Evolutionary conservation across 64 coral and sea anemone genomes (phyloP).

Genomic region (Platygyra sinensis): DNA sequence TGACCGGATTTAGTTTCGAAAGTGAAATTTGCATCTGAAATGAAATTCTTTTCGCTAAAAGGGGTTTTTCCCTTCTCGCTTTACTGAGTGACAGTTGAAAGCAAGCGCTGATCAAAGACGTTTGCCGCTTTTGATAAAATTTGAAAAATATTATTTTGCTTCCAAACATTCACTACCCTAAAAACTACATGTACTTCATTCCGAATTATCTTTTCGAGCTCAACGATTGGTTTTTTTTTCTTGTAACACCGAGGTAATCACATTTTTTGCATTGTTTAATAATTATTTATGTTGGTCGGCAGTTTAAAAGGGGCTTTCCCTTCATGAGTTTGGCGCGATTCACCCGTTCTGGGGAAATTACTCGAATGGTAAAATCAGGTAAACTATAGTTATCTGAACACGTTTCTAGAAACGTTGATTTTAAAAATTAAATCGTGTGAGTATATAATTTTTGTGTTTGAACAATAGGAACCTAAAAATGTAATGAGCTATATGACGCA

Average conservation of each 20-base stretch:
- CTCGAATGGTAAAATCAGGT: no score
- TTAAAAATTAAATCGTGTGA: neutral
- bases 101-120: neutral
- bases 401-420: no score
- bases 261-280: neutral
- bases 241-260: neutral
- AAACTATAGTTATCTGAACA: no score
- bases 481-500: neutral
- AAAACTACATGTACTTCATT: neutral
- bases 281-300: neutral
- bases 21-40: constrained; percentile 53
- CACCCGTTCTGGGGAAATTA: neutral
- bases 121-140: neutral
- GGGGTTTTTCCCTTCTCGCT: constrained; percentile 18
- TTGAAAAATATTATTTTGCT: neutral
- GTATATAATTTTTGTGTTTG: neutral
- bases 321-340: neutral
- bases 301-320: constrained; percentile 12
- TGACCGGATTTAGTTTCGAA: constrained; percentile 3
- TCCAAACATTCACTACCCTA: neutral
- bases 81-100: neutral
- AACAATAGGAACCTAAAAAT: neutral
- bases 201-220: neutral
- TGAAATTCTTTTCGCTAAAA: neutral
- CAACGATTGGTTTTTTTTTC: neutral